Conservation (phyloP, 2,797 vertebrate genomes). For the Acrocephalus scirpaceus region DNA sequence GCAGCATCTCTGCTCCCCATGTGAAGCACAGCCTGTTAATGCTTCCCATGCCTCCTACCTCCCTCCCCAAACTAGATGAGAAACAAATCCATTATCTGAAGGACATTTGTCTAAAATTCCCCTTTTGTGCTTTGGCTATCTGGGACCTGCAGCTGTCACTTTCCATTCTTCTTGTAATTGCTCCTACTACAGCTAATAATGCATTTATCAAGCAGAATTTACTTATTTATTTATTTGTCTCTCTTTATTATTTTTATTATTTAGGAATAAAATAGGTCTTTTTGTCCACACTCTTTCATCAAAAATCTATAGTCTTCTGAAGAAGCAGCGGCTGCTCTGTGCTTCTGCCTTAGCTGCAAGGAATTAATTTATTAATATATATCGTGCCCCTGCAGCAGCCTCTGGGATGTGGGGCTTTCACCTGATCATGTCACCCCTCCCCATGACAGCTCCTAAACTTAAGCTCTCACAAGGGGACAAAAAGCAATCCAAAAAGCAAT, state of each 20-base stretch:
- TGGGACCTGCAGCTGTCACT: slow-evolving; percentile 69
- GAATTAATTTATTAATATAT: slow-evolving; percentile 40
- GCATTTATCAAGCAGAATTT: slow-evolving; percentile 50
- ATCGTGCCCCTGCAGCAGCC: neutral
- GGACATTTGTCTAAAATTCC: slow-evolving; percentile 59
- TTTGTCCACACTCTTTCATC: neutral
- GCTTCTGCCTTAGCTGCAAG: neutral
- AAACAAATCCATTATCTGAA: slow-evolving; percentile 67
- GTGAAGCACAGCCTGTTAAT: neutral
- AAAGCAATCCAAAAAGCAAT: slow-evolving; percentile 64
- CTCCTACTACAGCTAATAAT: slow-evolving; percentile 69
- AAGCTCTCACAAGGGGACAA: slow-evolving; percentile 30
- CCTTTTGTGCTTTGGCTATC: slow-evolving; percentile 70
- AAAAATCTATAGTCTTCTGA: slow-evolving; percentile 22
- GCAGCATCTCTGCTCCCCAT: neutral
- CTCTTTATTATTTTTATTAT: slow-evolving; percentile 56
- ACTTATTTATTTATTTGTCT: slow-evolving; percentile 60
- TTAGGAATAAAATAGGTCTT: slow-evolving; percentile 11
- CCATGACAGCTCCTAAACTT: slow-evolving; percentile 4
- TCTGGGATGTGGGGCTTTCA: neutral
- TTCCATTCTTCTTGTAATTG: slow-evolving; percentile 74
- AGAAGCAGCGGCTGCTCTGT: neutral
- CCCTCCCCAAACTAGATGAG: slow-evolving; percentile 1
- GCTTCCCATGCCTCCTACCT: neutral
- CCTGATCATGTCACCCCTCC: neutral